Base-by-base conservation (phyloP, 2,797 vertebrate species). In the Amblyraja radiata region DNA sequence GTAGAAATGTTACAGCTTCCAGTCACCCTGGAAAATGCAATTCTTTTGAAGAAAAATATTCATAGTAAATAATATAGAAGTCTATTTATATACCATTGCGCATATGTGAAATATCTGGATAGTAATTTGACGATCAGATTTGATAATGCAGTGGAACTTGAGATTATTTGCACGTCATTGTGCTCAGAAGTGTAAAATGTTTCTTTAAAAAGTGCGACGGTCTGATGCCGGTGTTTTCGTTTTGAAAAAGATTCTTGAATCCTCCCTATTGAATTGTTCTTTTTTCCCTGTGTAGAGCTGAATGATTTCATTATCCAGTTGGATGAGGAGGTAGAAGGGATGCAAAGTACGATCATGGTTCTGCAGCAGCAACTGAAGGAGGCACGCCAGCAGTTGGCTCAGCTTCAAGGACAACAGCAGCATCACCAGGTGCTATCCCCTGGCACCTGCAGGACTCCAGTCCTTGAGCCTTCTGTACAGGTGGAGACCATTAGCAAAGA, bases 281-380 rank as follows among this genome's bases (percentile, higher is more conserved):
- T 94, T 93, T 94, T 90, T 95, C 94, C 94, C 96, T 95, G 95
- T 93, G 93, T 96, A 99, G 98, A 99, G 94, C 94, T 99, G 95
- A 99, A 99, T 96, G 98, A 99, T 96, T 99, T 99, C 95, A 99
- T 99, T 96, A 99, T 99, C 96, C 98, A 99, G 95, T 97, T 99
- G 65, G 98, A 99, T 93, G 98, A 99, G 95, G 98, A 99, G 95
- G 98, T 99, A n/a, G 98, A 99, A 95, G 98, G 98, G 92, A 99
- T 99, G 98, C 98, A 99, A 96, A 99, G 98, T 95, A 99, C 98
- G 96, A 99, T 99, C 95, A 96, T 99, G 54, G 97, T 98, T 94
- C 97, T 99, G 93, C 98, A 99, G 97, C 98, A 99, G 94, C 98
- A 99, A 93, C 94, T 99, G 94, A 99, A 98, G 95, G 98, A 99